A percentile compares a stretch with the other conserved stretches of the same genome.
phyloP scores from a whole-genome alignment of 2,888 invertebrate species.

The Philaethria dido region DNA sequence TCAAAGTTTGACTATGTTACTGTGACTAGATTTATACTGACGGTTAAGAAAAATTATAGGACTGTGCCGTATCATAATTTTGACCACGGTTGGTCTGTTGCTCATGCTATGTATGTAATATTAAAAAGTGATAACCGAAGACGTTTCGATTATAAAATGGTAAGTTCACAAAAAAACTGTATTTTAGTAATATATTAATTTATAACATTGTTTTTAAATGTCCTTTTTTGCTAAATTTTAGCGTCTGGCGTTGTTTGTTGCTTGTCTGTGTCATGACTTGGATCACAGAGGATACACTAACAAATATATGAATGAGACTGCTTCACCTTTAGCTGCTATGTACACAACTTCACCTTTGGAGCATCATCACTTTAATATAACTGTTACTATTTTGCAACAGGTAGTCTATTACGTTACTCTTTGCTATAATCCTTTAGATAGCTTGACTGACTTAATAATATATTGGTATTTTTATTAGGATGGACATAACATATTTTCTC shows the following conservation, averaged over 20 bases:
- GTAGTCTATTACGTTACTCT: constrained; percentile 56
- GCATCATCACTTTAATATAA: constrained; percentile 95
- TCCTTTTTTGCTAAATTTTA: constrained; percentile 59
- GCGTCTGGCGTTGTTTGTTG: constrained; percentile 90
- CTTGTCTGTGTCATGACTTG: constrained; percentile 92
- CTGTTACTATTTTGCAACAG: constrained; percentile 92
- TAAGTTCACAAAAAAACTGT: constrained; percentile 45
- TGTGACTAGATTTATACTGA: constrained; percentile 89
- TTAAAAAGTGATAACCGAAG: constrained; percentile 78
- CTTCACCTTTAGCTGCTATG: constrained; percentile 92
- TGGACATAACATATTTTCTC: constrained; percentile 92
- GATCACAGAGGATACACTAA: constrained; percentile 95
- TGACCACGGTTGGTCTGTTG: constrained; percentile 94
- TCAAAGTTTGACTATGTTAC: constrained; percentile 87
- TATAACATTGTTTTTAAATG: constrained; percentile 3
- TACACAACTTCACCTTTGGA: constrained; percentile 94
- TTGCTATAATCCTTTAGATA: neutral
- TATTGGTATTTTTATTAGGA: constrained; percentile 81
- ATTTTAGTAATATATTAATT: neutral
- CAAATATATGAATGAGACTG: constrained; percentile 92
- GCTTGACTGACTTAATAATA: neutral
- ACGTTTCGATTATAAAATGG: constrained; percentile 62
- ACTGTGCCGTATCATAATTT: constrained; percentile 94
- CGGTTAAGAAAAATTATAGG: constrained; percentile 93
- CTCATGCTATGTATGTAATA: constrained; percentile 91